Base-by-base conservation (phyloP, 2,888 invertebrate species). In the Sesamia inferens region DNA sequence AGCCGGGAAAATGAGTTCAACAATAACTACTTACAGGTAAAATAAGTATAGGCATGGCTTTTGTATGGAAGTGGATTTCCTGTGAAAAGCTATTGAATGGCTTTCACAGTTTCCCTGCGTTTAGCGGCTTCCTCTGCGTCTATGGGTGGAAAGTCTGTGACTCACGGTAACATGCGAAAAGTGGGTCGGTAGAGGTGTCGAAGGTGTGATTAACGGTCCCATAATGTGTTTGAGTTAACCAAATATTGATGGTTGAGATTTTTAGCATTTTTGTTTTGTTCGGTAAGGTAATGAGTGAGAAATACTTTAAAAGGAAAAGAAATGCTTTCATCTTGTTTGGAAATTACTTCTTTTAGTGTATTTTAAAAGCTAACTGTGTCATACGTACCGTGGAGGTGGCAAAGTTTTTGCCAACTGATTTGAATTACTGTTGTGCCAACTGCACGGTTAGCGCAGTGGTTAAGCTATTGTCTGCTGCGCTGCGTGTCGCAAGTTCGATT, bases 71-170 rank as follows among this genome's bases (percentile, higher is more conserved):
- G 72, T 65, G 65, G 74, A 81, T 85, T 85, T 84, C 83, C 83
- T 69, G 83, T 83, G 78, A 81, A 83, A 81, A 78, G 57, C 72
- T 31, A 75, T 69, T 55, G 58, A 78, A 78, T 57, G 71, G 63
- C 83, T 85, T 83, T 79, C 81, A 71, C 74, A 47, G 70, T 74
- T 77, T 75, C 79, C 84, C 84, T 64, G 75, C 74, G 69, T 63
- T 84, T 79, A 77, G 19, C 55, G 16, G 39, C 58, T 84, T 84
- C 84, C 83, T 84, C 57, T 65, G 31, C 22, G 3, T 58, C 57
- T 65, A 61, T 61, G 64, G 64, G 10, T 58, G 71, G 71, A 76
- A 79, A 75, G 71, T 57, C 22, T 31, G 19, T 82, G 79, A 81
- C 42, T 82, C 83, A 82, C 61, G 68, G 44, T 68, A 39, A 74